Percentiles rank a stretch among this genome's conserved stretches.
These are phyloP conservation scores for Sebastes hubbsi DNA, from an alignment of 2,797 vertebrate species.

Conservation along the genomic window DNA sequence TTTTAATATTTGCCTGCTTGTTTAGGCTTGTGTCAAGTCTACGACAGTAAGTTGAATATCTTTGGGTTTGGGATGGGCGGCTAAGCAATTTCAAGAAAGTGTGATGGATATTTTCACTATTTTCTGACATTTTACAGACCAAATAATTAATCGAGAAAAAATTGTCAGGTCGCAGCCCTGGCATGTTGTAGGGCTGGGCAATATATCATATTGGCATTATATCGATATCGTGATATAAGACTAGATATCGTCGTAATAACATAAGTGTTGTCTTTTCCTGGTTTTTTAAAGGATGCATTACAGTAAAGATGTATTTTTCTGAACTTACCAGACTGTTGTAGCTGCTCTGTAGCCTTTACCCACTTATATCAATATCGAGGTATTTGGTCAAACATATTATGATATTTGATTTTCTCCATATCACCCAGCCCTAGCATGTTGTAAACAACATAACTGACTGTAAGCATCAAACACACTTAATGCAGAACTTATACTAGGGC, in stretches of 20 bases:
- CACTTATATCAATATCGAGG: too few species aligned
- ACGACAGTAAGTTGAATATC: neutral
- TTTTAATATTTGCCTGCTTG: neutral
- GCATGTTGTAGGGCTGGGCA: neutral
- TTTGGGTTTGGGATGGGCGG: neutral
- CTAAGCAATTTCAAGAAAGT: neutral
- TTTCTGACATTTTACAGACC: neutral
- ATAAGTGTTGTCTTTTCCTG: too few species aligned
- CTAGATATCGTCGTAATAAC: too few species aligned
- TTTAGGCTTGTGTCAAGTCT: neutral
- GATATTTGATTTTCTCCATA: too few species aligned
- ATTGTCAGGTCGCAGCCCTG: rapidly evolving
- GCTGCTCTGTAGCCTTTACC: too few species aligned
- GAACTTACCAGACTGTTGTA: too few species aligned
- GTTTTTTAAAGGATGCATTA: too few species aligned
- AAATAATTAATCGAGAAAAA: rapidly evolving
- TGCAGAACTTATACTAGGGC: neutral
- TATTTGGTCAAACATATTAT: too few species aligned
- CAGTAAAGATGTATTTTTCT: too few species aligned
- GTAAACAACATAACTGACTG: neutral
- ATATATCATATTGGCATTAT: too few species aligned
- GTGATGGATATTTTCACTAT: neutral
- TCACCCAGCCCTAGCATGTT: neutral
- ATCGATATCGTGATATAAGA: rapidly evolving
- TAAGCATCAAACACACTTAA: neutral